Base-by-base conservation (phyloP, 1,140 invertebrate genomes). In the Triops cancriformis region DNA sequence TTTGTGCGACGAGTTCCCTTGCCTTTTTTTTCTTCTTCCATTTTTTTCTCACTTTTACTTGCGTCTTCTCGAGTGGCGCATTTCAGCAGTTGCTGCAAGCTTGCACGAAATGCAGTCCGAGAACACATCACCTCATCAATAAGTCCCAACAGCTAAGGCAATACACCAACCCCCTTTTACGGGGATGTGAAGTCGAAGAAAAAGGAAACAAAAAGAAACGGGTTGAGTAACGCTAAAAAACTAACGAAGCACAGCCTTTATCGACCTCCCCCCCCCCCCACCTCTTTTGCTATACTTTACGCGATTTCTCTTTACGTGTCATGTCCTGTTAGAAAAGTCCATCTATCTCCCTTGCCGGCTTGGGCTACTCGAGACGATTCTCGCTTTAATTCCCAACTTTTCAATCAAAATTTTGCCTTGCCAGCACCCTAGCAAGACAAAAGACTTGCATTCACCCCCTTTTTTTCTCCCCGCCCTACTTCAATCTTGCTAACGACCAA, bases 41-140 rank as follows among this genome's bases (percentile, higher is more conserved):
- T n/a, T 64, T 64, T 64, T 64, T 64, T 23, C n/a, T 9, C 18
- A 64, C 31, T 64, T 64, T 64, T 23, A 64, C 51, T 64, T 64
- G 51, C 51, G 9, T 64, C 51, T 64, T 64, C 18, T 64, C 18
- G 51, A 64, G 51, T 64, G 51, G 51, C 51, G 51, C 51, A 64
- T 64, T 64, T 64, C 51, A 64, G 51, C 51, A 64, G 3, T 64
- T 64, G 23, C 51, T 64, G 51, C 51, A 64, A 64, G 51, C 51
- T 64, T 64, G 51, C 51, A 64, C 14, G 51, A 64, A 37, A 64
- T 64, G 51, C 9, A 18, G 51, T 64, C 51, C 51, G 23, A 64
- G 51, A 37, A 37, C 31, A 64, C 51, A 64, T 64, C 51, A 64
- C 51, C 51, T 64, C 51, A 64, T 64, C 51, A 64, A 64, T 64